phyloP scores from a whole-genome alignment of 2,113 vertebrate genomes.

The Rostratula benghalensis region DNA sequence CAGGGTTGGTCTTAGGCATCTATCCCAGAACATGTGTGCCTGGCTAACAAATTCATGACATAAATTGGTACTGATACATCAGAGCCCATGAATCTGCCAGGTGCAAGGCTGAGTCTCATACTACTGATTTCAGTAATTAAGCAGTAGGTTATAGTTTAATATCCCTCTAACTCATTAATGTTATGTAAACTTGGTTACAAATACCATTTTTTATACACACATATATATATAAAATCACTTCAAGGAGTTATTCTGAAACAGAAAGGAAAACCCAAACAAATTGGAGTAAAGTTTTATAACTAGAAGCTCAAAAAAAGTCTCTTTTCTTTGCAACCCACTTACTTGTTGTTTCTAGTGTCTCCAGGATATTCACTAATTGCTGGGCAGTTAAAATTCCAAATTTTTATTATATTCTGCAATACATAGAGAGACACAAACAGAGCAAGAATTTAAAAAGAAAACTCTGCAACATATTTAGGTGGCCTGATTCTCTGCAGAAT shows the following conservation, averaged over 20 bases:
- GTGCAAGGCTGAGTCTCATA: accelerated
- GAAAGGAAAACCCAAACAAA: not conserved
- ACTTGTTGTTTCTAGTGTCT: not conserved
- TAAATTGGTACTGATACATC: not conserved
- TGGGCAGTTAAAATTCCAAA: not conserved
- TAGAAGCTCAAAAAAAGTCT: not conserved
- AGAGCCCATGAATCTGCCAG: not conserved
- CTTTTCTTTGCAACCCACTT: not conserved
- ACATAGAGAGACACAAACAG: not conserved
- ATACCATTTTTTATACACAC: not conserved
- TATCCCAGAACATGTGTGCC: accelerated
- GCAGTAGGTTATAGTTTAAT: not conserved
- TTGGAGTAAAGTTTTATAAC: not conserved
- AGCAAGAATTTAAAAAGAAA: not conserved
- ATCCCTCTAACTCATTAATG: not conserved
- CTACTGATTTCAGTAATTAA: not conserved
- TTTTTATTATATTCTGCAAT: not conserved
- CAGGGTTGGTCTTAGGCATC: not conserved
- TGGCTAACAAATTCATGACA: not conserved
- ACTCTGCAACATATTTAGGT: not conserved
- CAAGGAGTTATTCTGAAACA: not conserved
- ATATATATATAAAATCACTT: not conserved
- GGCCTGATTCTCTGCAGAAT: not conserved
- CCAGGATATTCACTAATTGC: not conserved
- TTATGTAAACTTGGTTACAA: not conserved